Percentiles rank a stretch among this genome's conserved stretches.
Conservation (phyloP, 1,140 invertebrate species). For the Euura saliciscinereae region DNA sequence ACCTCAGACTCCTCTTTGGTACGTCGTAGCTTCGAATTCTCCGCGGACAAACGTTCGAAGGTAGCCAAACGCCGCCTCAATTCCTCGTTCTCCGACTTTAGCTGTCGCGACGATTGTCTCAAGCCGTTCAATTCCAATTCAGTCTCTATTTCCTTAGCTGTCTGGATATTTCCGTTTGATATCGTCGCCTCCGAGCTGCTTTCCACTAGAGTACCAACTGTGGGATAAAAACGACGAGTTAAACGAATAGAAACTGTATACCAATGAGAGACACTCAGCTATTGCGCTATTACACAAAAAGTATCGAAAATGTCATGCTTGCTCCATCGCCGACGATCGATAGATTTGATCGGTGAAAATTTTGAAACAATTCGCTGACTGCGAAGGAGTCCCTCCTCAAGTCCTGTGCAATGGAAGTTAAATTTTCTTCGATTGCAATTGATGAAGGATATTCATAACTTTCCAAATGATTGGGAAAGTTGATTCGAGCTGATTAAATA, state of each 20-base stretch:
- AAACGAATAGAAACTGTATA: not conserved
- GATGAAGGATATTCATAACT: too few species aligned
- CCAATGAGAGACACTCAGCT: not conserved
- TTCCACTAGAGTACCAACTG: constrained; percentile 34
- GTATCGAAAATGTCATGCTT: not conserved
- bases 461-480: too few species aligned
- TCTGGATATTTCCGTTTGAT: constrained; percentile 31
- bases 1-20: constrained; percentile 69
- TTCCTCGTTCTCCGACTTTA: constrained; percentile 70
- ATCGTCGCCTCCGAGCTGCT: constrained; percentile 23
- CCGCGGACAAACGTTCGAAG: constrained; percentile 68
- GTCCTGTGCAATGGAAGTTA: not conserved
- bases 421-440: not conserved
- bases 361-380: not conserved
- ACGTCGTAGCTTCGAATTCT: constrained; percentile 64
- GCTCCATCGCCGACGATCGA: not conserved
- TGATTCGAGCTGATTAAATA: too few species aligned
- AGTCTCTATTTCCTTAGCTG: constrained; percentile 40
- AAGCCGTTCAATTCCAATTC: constrained; percentile 59
- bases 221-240: constrained; percentile 24
- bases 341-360: not conserved
- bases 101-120: constrained; percentile 59
- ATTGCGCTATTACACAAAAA: not conserved
- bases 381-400: not conserved
- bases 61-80: constrained; percentile 64